Percentiles rank a stretch among this genome's conserved stretches.
These are phyloP conservation scores for Trichonephila clavata DNA, from an alignment of 1,140 invertebrate species.

Conservation along the genomic window DNA sequence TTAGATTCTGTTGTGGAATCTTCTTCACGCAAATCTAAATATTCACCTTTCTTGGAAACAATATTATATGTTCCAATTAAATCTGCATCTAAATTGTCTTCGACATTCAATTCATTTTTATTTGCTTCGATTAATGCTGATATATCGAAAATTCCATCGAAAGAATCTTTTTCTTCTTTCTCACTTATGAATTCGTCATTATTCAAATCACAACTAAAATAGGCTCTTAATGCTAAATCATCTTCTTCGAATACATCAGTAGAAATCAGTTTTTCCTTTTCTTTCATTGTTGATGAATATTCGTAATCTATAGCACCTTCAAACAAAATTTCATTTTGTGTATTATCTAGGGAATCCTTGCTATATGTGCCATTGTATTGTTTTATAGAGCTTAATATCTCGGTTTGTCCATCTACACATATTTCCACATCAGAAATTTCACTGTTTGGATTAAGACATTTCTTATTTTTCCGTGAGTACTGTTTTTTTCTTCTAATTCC, in stretches of 20 bases:
- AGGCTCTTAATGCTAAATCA: too few species aligned
- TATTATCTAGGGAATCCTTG: background rate
- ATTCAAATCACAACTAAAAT: too few species aligned
- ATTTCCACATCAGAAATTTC: background rate
- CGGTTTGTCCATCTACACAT: background rate
- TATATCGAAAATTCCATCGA: background rate
- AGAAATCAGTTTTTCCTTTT: too few species aligned
- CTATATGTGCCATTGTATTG: background rate
- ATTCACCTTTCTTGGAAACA: background rate
- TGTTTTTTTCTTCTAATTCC: background rate
- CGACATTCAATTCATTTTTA: background rate
- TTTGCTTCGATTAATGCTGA: background rate
- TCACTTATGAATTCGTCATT: too few species aligned
- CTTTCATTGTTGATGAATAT: background rate
- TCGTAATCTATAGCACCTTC: background rate
- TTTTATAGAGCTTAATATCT: background rate
- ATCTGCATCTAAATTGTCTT: background rate
- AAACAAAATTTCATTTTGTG: background rate
- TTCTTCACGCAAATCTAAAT: background rate
- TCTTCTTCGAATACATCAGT: too few species aligned
- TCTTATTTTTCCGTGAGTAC: background rate
- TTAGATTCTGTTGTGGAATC: background rate
- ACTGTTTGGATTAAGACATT: background rate
- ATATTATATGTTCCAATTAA: background rate
- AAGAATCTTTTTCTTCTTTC: too few species aligned